Conservation (phyloP, 2,113 vertebrate species). For the Menura novaehollandiae region DNA sequence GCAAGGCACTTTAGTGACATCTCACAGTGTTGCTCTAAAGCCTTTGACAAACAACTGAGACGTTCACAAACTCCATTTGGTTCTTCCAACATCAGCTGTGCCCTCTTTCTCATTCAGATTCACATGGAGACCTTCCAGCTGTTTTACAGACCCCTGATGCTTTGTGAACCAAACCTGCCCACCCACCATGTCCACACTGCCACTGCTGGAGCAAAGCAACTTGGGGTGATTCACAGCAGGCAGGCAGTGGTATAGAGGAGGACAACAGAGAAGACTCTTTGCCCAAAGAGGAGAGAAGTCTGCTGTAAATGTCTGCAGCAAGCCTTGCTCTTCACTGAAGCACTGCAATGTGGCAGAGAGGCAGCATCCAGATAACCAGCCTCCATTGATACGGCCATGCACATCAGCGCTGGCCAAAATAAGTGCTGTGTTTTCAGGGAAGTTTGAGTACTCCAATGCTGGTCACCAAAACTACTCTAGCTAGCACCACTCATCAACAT, state of each 20-base stretch:
- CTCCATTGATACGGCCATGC: background rate
- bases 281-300: background rate
- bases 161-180: background rate
- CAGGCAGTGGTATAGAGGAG: rapidly evolving
- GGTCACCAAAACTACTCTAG: background rate
- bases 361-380: background rate
- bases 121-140: background rate
- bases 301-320: background rate
- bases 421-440: background rate
- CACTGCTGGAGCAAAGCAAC: rapidly evolving
- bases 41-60: background rate
- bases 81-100: background rate
- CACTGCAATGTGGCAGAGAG: background rate
- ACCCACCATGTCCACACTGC: background rate
- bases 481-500: background rate
- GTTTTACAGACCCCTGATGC: background rate
- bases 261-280: background rate
- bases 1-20: background rate
- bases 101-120: conserved; percentile 28
- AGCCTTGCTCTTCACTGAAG: background rate
- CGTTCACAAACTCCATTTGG: conserved; percentile 8
- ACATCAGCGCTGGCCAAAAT: background rate
- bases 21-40: background rate
- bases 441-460: background rate
- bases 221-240: background rate